Conservation (phyloP, 2,888 invertebrate genomes). For the Eucriotettix oculatus region DNA sequence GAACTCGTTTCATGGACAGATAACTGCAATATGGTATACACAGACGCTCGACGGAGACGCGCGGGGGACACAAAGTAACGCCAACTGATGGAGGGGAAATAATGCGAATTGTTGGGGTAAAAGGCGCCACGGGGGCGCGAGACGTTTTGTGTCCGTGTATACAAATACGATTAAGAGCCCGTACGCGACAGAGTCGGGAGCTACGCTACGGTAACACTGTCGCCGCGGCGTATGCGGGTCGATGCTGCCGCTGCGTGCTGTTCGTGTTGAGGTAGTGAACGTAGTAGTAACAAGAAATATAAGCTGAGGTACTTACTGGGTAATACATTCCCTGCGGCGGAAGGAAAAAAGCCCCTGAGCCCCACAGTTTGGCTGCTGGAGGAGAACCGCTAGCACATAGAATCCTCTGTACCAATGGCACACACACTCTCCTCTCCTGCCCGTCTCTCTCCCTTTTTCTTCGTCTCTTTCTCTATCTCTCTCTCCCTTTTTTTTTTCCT, state of each 20-base stretch:
- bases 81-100: too few relatives aligned
- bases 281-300: not conserved
- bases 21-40: too few relatives aligned
- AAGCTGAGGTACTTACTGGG: conserved; percentile 59
- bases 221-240: not conserved
- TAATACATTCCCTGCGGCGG: conserved; percentile 94
- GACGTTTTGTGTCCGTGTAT: too few relatives aligned
- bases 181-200: too few relatives aligned
- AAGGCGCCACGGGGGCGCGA: too few relatives aligned
- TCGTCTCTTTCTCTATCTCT: not conserved
- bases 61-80: too few relatives aligned
- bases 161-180: too few relatives aligned
- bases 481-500: not conserved
- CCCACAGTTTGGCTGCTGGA: conserved; percentile 86
- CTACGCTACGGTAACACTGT: not conserved
- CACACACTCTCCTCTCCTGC: conserved; percentile 3
- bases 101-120: too few relatives aligned
- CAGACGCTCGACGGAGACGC: too few relatives aligned
- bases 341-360: conserved; percentile 89
- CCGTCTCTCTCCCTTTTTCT: not conserved
- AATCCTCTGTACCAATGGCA: conserved; percentile 10
- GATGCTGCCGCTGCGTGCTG: not conserved
- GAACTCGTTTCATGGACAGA: too few relatives aligned
- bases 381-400: conserved; percentile 14
- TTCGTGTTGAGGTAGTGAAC: not conserved